Evolutionary conservation across 1,140 invertebrate species (phyloP), one percentile per base, ranked within the genome.

Genomic region (Mya arenaria): DNA sequence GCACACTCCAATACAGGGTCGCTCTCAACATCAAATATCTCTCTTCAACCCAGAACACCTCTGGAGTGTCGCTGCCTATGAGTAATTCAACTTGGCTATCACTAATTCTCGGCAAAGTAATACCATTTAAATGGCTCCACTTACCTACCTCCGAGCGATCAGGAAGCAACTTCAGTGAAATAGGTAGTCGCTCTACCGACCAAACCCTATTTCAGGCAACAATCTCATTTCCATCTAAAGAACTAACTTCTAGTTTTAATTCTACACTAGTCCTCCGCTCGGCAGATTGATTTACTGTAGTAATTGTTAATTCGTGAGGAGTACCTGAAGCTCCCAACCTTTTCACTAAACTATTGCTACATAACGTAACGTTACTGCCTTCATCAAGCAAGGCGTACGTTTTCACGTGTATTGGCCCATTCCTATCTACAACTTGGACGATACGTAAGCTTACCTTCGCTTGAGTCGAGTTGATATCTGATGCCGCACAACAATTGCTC

Each of bases 1-100:
- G 81, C 75, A 39, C 84, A 32, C 55, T 85, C 75, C 6, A 56
- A 17, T 13, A 32, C 68, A 15, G 44, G 30, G n/a, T 60, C 37
- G 17, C 48, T 60, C 1, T 66, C 74, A 23, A 79, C 23, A 37
- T 60, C 41, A 2, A 83, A 19, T 3, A 19, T 55, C 60, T 13
- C 3, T 73, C 55, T 32, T 73, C 71, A 6, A 73, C 71, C 71
- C 71, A 73, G 55, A 73, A 73, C 10, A 36, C 71, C 1, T 39
- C 77, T 58, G 71, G 71, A 17, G 32, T 25, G 71, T 60, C 55
- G 34, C 71, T 60, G 4, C 71, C 71, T 6, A 73, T 55, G 13
- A 72, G 52, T 28, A 72, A 39, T 39, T 69, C 48, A 23, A 68
- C 65, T 44, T 79, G 4, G 19, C 32, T 6, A 3, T 32, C 30